Evolutionary conservation across 1,140 invertebrate genomes (phyloP).

Genomic region (Drosophila aff.): DNA sequence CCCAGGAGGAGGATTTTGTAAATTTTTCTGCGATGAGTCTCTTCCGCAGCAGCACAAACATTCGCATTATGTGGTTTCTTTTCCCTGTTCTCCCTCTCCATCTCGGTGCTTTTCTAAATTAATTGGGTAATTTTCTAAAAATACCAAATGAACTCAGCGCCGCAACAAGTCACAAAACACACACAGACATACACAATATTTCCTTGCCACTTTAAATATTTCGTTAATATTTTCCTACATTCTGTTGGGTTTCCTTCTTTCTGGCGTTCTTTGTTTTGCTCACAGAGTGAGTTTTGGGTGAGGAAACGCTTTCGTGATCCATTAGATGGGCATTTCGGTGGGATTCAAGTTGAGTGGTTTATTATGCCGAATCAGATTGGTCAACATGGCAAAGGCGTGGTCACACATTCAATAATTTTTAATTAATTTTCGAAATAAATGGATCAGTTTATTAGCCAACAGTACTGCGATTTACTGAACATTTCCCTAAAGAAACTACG

Average conservation of each 20-base stretch:
- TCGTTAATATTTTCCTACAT: slow-evolving; percentile 52
- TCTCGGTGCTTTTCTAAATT: slow-evolving; percentile 72
- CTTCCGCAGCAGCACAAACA: slow-evolving; percentile 53
- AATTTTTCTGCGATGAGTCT: slow-evolving; percentile 64
- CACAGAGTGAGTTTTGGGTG: neutral
- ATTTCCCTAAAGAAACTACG: slow-evolving; percentile 33
- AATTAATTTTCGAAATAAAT: neutral
- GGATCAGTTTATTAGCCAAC: neutral
- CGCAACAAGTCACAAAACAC: slow-evolving; percentile 60
- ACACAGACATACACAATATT: slow-evolving; percentile 43
- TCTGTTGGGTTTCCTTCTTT: slow-evolving; percentile 13
- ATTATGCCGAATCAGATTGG: slow-evolving; percentile 19
- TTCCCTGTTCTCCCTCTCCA: slow-evolving; percentile 20
- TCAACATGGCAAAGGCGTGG: slow-evolving; percentile 41
- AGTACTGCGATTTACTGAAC: slow-evolving; percentile 1
- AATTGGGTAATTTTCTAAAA: slow-evolving; percentile 84
- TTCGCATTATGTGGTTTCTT: slow-evolving; percentile 36
- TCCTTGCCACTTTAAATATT: slow-evolving; percentile 64
- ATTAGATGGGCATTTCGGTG: slow-evolving; percentile 33
- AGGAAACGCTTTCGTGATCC: slow-evolving; percentile 31
- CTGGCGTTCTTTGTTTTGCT: slow-evolving; percentile 35
- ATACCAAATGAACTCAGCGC: slow-evolving; percentile 78
- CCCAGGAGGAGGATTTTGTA: slow-evolving; percentile 27
- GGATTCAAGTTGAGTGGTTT: slow-evolving; percentile 43
- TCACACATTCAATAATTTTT: slow-evolving; percentile 17